Conservation (phyloP, 2,888 invertebrate genomes). For the Himalopsyche anomala region DNA sequence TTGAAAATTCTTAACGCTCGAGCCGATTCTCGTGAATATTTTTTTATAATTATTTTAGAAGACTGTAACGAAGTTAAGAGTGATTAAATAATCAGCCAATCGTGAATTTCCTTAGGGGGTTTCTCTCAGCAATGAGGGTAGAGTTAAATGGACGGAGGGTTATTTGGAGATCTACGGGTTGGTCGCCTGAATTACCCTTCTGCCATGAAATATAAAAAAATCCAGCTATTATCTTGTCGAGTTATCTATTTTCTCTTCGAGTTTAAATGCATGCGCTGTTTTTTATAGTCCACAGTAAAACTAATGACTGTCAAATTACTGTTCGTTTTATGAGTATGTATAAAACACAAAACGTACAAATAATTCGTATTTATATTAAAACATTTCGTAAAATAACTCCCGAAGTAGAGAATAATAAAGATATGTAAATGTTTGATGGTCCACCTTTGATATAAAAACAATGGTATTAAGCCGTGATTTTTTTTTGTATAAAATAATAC, state of each 20-base stretch:
- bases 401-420: no score
- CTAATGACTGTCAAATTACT: no score
- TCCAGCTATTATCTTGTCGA: neutral
- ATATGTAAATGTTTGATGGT: no score
- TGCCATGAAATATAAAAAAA: constrained; percentile 14
- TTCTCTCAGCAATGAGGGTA: constrained; percentile 25
- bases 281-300: neutral
- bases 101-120: constrained; percentile 18
- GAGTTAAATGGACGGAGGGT: constrained; percentile 39
- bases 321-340: no score
- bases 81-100: constrained; percentile 43
- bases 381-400: no score
- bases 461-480: no score
- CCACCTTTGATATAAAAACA: no score
- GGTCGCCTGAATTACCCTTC: neutral
- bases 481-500: no score
- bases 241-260: neutral
- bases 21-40: neutral
- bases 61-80: constrained; percentile 18
- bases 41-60: constrained; percentile 1
- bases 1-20: neutral
- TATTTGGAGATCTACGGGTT: neutral
- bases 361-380: no score
- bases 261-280: neutral
- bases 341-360: no score